Evolutionary conservation across 2,888 invertebrate species (phyloP).

Genomic region (Drosophila subsilvestris): DNA sequence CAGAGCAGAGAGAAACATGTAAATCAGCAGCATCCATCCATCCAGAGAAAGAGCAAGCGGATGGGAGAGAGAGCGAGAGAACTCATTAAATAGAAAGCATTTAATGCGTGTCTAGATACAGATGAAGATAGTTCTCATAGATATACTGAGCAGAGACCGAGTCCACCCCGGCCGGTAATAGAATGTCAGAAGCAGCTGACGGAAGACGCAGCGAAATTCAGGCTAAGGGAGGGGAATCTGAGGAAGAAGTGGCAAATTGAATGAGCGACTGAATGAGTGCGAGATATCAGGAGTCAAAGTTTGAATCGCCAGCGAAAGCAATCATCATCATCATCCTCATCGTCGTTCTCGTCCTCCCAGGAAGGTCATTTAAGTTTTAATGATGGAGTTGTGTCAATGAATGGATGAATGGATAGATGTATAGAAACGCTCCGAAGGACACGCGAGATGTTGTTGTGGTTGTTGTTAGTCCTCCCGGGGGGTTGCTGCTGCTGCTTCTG

Average conservation of each 20-base stretch:
- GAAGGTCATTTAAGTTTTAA: conserved; percentile 80
- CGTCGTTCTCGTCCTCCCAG: conserved; percentile 46
- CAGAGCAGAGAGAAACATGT: conserved; percentile 63
- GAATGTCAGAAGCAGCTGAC: conserved; percentile 75
- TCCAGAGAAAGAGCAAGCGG: background rate
- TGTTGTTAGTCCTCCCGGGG: conserved; percentile 38
- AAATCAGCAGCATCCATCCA: conserved; percentile 48
- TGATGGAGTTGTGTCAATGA: conserved; percentile 68
- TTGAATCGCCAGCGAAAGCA: conserved; percentile 47
- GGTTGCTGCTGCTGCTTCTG: conserved; percentile 1
- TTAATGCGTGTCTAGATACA: conserved; percentile 75
- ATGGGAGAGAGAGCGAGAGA: conserved; percentile 30
- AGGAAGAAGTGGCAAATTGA: conserved; percentile 24
- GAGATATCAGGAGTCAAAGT: conserved; percentile 73
- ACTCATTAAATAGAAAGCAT: conserved; percentile 80
- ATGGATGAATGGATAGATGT: conserved; percentile 4
- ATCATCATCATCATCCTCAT: conserved; percentile 55
- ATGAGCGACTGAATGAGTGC: conserved; percentile 49
- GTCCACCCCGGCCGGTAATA: conserved; percentile 59
- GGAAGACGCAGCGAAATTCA: conserved; percentile 6
- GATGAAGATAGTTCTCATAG: conserved; percentile 50
- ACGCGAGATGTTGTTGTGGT: conserved; percentile 43
- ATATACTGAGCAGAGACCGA: conserved; percentile 25
- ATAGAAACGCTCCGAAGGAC: conserved; percentile 6
- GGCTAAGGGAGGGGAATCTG: background rate